phyloP scores from a whole-genome alignment of 2,113 vertebrate genomes.

The Hippolais icterina region DNA sequence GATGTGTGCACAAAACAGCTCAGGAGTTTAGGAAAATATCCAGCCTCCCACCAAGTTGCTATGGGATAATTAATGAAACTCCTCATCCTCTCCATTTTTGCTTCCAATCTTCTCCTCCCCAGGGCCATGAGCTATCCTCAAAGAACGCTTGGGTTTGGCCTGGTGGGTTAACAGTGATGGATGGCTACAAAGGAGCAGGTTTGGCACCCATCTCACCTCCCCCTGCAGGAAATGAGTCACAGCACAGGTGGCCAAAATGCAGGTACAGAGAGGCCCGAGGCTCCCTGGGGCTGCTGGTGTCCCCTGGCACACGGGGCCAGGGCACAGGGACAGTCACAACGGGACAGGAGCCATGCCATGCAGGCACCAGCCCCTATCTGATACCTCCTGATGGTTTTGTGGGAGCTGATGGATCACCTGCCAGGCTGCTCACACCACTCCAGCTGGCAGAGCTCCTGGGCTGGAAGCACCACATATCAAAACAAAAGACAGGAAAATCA shows the following conservation, averaged over 20 bases:
- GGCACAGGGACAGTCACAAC: not conserved
- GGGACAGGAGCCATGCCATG: not conserved
- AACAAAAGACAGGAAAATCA: not conserved
- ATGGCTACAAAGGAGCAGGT: not conserved
- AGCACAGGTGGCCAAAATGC: not conserved
- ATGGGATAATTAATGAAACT: constrained; percentile 26
- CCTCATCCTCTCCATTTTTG: constrained; percentile 34
- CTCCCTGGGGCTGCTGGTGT: not conserved
- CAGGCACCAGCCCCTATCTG: not conserved
- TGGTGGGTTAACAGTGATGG: not conserved
- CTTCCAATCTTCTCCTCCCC: constrained; percentile 11
- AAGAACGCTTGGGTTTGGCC: not conserved
- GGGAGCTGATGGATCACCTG: not conserved
- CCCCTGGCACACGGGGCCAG: not conserved
- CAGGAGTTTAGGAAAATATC: constrained; percentile 46
- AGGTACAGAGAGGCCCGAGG: not conserved
- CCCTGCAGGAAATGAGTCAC: not conserved
- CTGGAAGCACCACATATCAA: not conserved
- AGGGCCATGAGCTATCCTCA: constrained; percentile 23
- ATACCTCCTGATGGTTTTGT: not conserved
- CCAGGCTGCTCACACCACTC: not conserved
- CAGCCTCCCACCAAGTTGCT: constrained; percentile 45
- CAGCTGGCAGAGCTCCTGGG: not conserved
- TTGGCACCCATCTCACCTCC: not conserved
- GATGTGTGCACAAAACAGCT: constrained; percentile 20